phyloP scores from a whole-genome alignment of 2,113 vertebrate species.

The Lucifuga dentata region DNA sequence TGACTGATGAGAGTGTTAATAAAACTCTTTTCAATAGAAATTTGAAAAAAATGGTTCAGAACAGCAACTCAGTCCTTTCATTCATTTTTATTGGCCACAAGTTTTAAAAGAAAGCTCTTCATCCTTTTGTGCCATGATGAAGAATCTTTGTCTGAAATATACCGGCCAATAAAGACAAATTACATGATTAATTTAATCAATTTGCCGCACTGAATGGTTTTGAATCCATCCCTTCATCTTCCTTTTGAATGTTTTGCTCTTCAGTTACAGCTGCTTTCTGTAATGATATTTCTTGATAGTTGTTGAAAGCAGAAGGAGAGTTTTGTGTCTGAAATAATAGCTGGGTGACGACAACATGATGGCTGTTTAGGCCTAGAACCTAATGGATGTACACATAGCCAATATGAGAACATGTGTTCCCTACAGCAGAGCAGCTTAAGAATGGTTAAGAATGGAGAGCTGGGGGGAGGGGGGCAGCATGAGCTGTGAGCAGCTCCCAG shows the following conservation, averaged over 20 bases:
- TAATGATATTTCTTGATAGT: no score
- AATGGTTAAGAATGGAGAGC: no score
- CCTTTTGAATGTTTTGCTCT: background rate
- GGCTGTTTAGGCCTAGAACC: no score
- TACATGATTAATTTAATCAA: no score
- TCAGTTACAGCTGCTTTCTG: background rate
- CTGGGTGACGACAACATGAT: no score
- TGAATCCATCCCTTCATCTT: no score
- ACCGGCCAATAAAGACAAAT: background rate
- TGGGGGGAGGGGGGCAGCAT: constrained; percentile 5
- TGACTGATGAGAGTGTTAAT: constrained; percentile 45
- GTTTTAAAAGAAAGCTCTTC: background rate
- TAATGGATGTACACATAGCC: no score
- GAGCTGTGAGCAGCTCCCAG: constrained; percentile 10
- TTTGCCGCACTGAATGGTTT: no score
- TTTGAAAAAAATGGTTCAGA: background rate
- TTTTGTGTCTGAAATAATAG: no score
- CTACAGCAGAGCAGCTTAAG: no score
- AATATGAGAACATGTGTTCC: no score
- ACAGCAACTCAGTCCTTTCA: background rate
- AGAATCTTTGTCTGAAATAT: background rate
- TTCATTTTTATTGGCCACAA: constrained; percentile 38
- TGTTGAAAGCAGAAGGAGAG: no score
- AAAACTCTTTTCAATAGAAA: constrained; percentile 17
- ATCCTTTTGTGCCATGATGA: constrained; percentile 6